A percentile compares a stretch with the other conserved stretches of the same genome.
Conservation (phyloP, 2,113 vertebrate species). For the Nerophis lumbriciformis region DNA sequence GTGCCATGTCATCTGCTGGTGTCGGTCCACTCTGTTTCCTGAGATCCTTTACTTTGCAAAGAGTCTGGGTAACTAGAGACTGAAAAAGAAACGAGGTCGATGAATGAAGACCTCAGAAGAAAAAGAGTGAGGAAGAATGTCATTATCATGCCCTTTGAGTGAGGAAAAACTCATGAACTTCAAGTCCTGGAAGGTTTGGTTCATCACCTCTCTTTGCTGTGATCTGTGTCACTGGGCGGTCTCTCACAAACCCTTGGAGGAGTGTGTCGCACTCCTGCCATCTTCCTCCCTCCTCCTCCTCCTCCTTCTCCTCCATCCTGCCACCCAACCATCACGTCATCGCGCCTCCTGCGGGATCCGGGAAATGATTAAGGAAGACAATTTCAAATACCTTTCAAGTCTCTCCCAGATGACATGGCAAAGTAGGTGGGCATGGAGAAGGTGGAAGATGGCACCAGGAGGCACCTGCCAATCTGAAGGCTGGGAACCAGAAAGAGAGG, state of each 20-base stretch:
- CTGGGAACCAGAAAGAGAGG: slow-evolving; percentile 7
- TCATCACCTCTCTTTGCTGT: slow-evolving; percentile 6
- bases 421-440: slow-evolving; percentile 61
- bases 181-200: not conserved
- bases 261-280: slow-evolving; percentile 5
- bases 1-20: no score
- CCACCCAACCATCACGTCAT: slow-evolving; percentile 37
- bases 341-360: slow-evolving; percentile 57
- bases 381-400: slow-evolving; percentile 73
- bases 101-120: not conserved
- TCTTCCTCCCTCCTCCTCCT: slow-evolving; percentile 11
- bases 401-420: slow-evolving; percentile 59
- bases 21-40: no score
- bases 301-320: slow-evolving; percentile 1
- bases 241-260: slow-evolving; percentile 33
- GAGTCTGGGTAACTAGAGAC: not conserved
- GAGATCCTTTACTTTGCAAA: no score
- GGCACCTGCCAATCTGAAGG: slow-evolving; percentile 8
- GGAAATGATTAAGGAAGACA: slow-evolving; percentile 74
- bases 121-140: not conserved
- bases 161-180: not conserved
- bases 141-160: not conserved
- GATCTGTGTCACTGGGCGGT: slow-evolving; percentile 39
- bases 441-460: slow-evolving; percentile 31
- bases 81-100: not conserved